Percentiles rank a stretch among this genome's conserved stretches.
phyloP scores from a whole-genome alignment of 2,888 invertebrate species.

The Galeruca laticollis region DNA sequence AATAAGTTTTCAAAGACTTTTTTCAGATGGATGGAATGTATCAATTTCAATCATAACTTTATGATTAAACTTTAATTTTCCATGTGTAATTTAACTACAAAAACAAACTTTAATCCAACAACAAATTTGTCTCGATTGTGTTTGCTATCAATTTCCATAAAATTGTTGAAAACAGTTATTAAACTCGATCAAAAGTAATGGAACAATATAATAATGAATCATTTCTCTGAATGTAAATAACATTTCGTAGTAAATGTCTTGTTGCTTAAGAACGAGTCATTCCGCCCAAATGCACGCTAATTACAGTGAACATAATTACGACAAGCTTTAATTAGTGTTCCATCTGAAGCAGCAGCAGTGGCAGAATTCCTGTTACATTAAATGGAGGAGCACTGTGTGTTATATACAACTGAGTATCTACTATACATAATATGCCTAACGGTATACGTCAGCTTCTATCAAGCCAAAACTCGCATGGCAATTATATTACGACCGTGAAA shows the following conservation, averaged over 20 bases:
- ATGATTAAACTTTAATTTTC: too few relatives aligned
- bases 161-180: too few relatives aligned
- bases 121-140: too few relatives aligned
- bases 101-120: too few relatives aligned
- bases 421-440: slow-evolving; percentile 39
- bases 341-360: slow-evolving; percentile 52
- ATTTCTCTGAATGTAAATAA: background rate
- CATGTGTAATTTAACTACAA: too few relatives aligned
- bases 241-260: slow-evolving; percentile 15
- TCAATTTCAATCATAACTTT: too few relatives aligned
- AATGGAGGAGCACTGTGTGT: slow-evolving; percentile 48
- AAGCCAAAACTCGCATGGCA: slow-evolving; percentile 26
- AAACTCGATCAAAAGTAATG: background rate
- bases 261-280: slow-evolving; percentile 45
- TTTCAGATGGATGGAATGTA: too few relatives aligned
- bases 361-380: slow-evolving; percentile 52
- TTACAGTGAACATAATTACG: slow-evolving; percentile 55
- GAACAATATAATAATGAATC: background rate
- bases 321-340: slow-evolving; percentile 55
- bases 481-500: slow-evolving; percentile 15
- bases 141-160: too few relatives aligned
- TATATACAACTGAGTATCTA: slow-evolving; percentile 37
- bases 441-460: slow-evolving; percentile 32
- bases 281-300: slow-evolving; percentile 53
- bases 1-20: too few relatives aligned